These are phyloP conservation scores for Cyphomyrus discorhynchus DNA, from an alignment of 2,113 vertebrate genomes.

Conservation along the genomic window DNA sequence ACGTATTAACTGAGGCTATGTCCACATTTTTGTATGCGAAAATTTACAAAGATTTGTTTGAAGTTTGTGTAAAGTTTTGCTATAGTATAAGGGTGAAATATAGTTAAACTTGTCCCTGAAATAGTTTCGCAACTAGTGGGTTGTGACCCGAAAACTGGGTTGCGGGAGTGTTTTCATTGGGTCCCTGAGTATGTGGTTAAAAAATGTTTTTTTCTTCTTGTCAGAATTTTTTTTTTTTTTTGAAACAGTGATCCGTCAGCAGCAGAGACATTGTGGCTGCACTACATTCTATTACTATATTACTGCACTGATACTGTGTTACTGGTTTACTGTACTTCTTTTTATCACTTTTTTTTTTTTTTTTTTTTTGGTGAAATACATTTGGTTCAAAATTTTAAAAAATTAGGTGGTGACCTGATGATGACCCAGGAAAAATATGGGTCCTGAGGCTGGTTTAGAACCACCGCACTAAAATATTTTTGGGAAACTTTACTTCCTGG, in stretches of 20 bases:
- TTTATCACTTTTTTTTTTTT: not conserved
- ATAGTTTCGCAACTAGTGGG: not conserved
- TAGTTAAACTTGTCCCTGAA: not conserved
- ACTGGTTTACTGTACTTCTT: not conserved
- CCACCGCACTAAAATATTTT: not conserved
- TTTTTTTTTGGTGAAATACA: not conserved
- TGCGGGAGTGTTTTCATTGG: not conserved
- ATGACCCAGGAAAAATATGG: not conserved
- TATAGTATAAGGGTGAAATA: not conserved
- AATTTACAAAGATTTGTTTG: not conserved
- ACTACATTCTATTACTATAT: no score
- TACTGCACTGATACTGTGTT: no score
- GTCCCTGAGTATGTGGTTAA: not conserved
- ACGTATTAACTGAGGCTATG: not conserved
- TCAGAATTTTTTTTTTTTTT: not conserved
- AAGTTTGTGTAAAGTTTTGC: not conserved
- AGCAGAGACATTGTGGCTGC: not conserved
- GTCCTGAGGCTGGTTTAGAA: not conserved
- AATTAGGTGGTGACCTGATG: not conserved
- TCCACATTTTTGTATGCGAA: not conserved
- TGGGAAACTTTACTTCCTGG: not conserved
- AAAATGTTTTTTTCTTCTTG: not conserved
- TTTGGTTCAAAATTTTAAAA: not conserved
- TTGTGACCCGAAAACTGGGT: not conserved
- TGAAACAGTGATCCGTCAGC: no score